A percentile compares a stretch with the other conserved stretches of the same genome.
phyloP scores from a whole-genome alignment of 2,888 invertebrate species.

The Caradrina clavipalpis region DNA sequence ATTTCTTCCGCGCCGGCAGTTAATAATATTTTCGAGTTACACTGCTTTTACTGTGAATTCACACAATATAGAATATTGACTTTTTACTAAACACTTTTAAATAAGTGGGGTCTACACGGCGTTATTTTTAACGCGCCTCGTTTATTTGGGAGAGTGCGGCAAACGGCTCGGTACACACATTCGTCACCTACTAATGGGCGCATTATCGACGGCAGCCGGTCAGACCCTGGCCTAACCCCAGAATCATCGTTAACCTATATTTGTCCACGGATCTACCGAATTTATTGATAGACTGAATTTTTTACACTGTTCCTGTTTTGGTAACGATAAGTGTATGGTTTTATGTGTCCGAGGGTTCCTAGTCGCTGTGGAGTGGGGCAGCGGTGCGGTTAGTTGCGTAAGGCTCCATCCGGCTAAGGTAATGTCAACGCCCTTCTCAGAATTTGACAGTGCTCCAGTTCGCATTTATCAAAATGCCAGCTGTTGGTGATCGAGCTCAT shows the following conservation, averaged over 20 bases:
- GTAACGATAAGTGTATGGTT: background rate
- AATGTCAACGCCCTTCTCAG: background rate
- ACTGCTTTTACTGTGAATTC: background rate
- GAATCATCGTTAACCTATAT: constrained; percentile 51
- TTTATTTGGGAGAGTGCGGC: constrained; percentile 49
- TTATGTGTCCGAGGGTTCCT: background rate
- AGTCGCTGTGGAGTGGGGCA: background rate
- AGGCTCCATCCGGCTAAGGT: background rate
- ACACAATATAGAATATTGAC: background rate
- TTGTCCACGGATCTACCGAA: constrained; percentile 27
- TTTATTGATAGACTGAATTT: constrained; percentile 6
- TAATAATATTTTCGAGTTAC: background rate
- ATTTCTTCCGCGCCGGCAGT: background rate
- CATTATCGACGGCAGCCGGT: constrained; percentile 46
- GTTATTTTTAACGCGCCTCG: constrained; percentile 59
- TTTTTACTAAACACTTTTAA: background rate
- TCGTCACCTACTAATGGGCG: constrained; percentile 52
- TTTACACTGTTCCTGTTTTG: background rate
- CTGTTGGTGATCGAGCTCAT: background rate
- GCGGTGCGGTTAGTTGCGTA: background rate
- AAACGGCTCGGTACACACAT: constrained; percentile 49
- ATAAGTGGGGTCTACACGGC: constrained; percentile 29
- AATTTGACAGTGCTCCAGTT: background rate
- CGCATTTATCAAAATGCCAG: background rate
- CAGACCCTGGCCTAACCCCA: constrained; percentile 27